These are phyloP conservation scores for Drosophila incognita DNA, from an alignment of 2,888 invertebrate species.

Conservation along the genomic window DNA sequence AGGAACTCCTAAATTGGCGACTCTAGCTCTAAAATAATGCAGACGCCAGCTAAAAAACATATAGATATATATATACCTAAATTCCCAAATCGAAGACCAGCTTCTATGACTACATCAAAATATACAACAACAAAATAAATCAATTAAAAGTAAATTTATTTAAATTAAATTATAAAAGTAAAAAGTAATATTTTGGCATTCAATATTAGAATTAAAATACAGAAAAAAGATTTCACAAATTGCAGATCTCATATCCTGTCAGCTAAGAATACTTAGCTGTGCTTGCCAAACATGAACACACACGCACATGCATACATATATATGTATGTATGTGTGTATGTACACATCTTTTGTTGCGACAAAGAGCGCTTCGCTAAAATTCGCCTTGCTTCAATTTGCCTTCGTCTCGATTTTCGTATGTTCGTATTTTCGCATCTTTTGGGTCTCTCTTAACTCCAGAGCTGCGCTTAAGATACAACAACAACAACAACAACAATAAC, in stretches of 20 bases:
- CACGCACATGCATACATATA: background rate
- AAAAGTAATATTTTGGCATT: background rate
- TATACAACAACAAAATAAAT: background rate
- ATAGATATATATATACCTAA: background rate
- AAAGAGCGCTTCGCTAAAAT: slow-evolving; percentile 35
- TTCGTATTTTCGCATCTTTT: slow-evolving; percentile 5
- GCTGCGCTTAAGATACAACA: slow-evolving; percentile 3
- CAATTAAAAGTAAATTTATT: background rate
- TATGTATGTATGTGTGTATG: background rate
- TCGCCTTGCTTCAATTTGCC: slow-evolving; percentile 43
- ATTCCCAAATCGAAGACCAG: background rate
- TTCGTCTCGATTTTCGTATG: slow-evolving; percentile 18
- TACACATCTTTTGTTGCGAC: slow-evolving; percentile 24
- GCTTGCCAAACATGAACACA: slow-evolving; percentile 1
- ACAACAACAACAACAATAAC: background rate
- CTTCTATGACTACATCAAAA: background rate
- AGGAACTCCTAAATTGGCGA: background rate
- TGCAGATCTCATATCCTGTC: slow-evolving; percentile 1
- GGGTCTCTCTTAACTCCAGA: slow-evolving; percentile 5
- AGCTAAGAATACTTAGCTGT: slow-evolving; percentile 2
- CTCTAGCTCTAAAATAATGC: background rate
- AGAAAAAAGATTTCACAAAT: background rate
- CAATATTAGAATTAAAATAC: background rate
- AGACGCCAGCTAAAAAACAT: background rate
- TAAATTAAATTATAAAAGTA: background rate